Conservation (phyloP, 2,113 vertebrate genomes). For the Cyanocitta stelleri region DNA sequence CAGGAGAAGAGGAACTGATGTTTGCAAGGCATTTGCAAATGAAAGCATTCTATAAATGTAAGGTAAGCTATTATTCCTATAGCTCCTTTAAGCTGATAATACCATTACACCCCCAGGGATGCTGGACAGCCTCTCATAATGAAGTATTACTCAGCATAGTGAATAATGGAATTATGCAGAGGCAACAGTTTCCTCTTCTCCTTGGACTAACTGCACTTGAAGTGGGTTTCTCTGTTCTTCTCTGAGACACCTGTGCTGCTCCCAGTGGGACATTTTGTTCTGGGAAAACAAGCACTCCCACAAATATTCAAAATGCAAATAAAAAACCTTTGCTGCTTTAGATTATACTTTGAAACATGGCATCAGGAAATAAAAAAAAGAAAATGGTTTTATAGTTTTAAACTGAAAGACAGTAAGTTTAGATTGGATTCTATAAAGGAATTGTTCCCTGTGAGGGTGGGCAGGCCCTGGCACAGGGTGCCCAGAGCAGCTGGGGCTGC, state of each 20-base stretch:
- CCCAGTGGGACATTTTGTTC: not conserved
- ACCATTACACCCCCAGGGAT: not conserved
- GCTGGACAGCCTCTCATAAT: not conserved
- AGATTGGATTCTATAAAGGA: not conserved
- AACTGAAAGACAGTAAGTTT: not conserved
- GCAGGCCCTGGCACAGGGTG: not conserved
- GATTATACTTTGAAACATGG: not conserved
- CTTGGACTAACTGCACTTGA: not conserved
- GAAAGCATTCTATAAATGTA: not conserved
- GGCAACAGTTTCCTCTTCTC: not conserved
- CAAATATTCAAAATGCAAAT: not conserved
- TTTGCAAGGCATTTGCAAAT: not conserved
- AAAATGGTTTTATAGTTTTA: rapidly evolving
- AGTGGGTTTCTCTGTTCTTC: not conserved
- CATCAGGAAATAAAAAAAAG: not conserved
- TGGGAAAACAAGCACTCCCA: not conserved
- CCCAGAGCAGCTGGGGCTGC: not conserved
- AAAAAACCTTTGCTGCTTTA: not conserved
- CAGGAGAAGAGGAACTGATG: not conserved
- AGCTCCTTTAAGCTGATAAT: not conserved
- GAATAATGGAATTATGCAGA: not conserved
- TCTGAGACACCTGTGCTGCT: not conserved
- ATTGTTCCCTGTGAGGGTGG: rapidly evolving
- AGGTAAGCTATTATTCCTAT: not conserved
- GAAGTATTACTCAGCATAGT: not conserved